Evolutionary conservation across 2,113 vertebrate genomes (phyloP), one percentile per base, ranked within the genome.

Genomic region (Spheniscus mendiculus): DNA sequence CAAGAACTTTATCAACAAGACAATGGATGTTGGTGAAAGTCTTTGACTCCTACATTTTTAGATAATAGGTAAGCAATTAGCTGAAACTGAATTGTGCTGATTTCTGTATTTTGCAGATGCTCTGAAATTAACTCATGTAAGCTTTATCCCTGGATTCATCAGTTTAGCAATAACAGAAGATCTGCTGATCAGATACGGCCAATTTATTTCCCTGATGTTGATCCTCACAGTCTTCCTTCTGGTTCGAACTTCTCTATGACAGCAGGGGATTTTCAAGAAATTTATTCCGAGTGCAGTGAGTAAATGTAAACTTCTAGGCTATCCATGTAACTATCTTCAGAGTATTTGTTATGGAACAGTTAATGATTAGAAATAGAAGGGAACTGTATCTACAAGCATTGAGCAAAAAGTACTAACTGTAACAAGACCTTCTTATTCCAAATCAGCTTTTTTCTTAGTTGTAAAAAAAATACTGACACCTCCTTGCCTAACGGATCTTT

Each of bases 121-220:
- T 99, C 99, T 96, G 97, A 99, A 96, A 98, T 99, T 96, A 99
- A 99, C 92, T 98, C 99, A 82, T 98, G 98, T 97, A 99, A 99
- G 82, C 98, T 99, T 97, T 99, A 99, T 97, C 99, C 99, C 55
- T 99, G 99, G 99, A 99, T 99, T 96, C 99, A 99, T 98, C 99
- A 99, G 95, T 99, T 99, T 98, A 99, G 99, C 98, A 99, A 99
- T 99, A 99, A 99, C 97, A 99, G 99, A 97, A 99, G 97, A 97
- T 99, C 99, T 65, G 98, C 98, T 59, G 99, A 99, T 99, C 99
- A 99, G 96, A 99, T 98, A 77, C 98, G 99, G 92, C 98, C 99
- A 14, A 98, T 99, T 97, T 98, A 98, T 96, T 99, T 99, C 89
- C 99, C 99, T 67, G 99, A 99, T 95, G 98, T 99, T 95, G 99